Conservation (phyloP, 2,113 vertebrate species). For the Ophthalmolycus amberensis region DNA sequence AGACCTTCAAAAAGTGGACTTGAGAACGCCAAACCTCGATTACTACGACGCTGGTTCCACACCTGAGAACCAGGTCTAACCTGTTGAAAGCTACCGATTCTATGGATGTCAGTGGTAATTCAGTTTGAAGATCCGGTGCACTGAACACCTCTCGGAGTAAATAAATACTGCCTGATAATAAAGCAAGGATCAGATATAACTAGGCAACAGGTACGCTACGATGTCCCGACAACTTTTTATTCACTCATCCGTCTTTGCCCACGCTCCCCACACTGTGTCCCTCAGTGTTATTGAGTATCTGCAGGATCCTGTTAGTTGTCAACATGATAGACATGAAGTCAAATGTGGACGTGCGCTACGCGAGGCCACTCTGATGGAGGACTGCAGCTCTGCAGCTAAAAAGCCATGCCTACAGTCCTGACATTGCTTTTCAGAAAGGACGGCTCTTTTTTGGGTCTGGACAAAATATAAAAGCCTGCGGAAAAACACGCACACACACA, state of each 20-base stretch:
- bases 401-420: conserved; percentile 23
- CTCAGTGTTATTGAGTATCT: not conserved
- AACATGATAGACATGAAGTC: not conserved
- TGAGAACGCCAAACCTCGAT: too few species aligned
- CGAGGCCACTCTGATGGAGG: not conserved
- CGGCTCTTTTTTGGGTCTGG: conserved; percentile 25
- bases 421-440: conserved; percentile 34
- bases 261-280: not conserved
- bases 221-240: not conserved
- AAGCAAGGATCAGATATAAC: not conserved
- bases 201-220: not conserved
- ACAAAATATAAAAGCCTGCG: conserved; percentile 45
- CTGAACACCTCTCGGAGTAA: not conserved
- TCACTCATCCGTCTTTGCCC: too few species aligned
- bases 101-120: not conserved
- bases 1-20: not conserved
- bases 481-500: conserved; percentile 5
- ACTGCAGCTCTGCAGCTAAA: conserved; percentile 19
- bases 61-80: too few species aligned
- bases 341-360: not conserved
- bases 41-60: too few species aligned
- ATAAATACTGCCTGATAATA: not conserved
- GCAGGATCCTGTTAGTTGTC: not conserved
- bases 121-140: too few species aligned
- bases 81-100: not conserved